These are phyloP conservation scores for Cecropterus lyciades DNA, from an alignment of 1,140 invertebrate genomes.

Conservation along the genomic window DNA sequence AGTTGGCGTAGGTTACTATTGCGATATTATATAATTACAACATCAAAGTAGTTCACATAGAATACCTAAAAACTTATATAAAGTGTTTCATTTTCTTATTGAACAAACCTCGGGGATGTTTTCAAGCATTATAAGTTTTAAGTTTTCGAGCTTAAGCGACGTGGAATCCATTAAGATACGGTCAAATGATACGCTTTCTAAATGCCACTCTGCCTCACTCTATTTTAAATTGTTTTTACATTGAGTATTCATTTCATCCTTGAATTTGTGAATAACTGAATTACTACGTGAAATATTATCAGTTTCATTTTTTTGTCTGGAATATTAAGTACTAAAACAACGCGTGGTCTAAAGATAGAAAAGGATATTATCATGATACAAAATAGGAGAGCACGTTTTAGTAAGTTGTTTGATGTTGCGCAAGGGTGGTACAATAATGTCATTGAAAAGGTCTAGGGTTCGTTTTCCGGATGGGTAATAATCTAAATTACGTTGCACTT, in stretches of 20 bases:
- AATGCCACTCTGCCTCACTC: constrained; percentile 39
- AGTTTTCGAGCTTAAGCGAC: constrained; percentile 43
- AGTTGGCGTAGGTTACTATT: too few species aligned
- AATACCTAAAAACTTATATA: too few species aligned
- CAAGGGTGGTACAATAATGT: too few species aligned
- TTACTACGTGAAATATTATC: constrained; percentile 9
- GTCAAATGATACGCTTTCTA: constrained; percentile 48
- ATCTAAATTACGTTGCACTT: too few species aligned
- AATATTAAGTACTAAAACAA: neutral
- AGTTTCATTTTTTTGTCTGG: neutral
- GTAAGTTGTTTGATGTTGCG: too few species aligned
- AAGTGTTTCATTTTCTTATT: neutral
- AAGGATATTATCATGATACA: too few species aligned
- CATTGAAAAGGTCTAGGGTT: too few species aligned
- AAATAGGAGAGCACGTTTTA: too few species aligned
- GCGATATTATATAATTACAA: too few species aligned
- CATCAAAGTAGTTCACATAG: too few species aligned
- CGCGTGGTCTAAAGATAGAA: too few species aligned
- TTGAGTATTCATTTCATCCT: constrained; percentile 30
- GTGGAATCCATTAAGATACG: constrained; percentile 52
- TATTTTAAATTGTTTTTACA: constrained; percentile 17
- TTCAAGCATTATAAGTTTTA: constrained; percentile 3
- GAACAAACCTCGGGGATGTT: neutral
- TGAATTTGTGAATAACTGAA: constrained; percentile 41
- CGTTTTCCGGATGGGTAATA: too few species aligned